phyloP scores from a whole-genome alignment of 2,113 vertebrate genomes.

The Gambusia holbrooki region DNA sequence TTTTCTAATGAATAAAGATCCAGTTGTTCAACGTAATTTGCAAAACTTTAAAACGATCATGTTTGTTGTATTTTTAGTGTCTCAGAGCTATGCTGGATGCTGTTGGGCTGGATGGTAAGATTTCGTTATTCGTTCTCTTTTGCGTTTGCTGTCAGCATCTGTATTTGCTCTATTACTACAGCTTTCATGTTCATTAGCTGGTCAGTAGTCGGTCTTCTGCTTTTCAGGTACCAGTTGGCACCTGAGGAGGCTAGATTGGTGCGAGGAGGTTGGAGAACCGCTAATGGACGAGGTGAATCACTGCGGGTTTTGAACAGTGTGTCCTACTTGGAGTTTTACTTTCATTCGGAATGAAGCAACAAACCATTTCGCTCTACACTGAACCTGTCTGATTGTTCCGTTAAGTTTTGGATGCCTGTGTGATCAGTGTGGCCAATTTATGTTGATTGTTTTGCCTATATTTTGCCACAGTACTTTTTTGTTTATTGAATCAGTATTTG shows the following conservation, averaged over 20 bases:
- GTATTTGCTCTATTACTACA: background rate
- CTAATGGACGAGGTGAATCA: conserved; percentile 83
- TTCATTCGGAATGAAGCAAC: too few species aligned
- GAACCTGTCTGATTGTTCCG: too few species aligned
- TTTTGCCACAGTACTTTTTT: too few species aligned
- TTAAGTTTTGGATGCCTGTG: too few species aligned
- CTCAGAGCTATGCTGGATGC: conserved; percentile 86
- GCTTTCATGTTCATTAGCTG: background rate
- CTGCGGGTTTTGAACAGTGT: conserved; percentile 3
- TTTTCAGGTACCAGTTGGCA: conserved; percentile 85
- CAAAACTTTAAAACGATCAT: too few species aligned
- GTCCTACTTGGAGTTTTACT: too few species aligned
- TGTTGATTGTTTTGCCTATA: too few species aligned
- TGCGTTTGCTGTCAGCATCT: background rate
- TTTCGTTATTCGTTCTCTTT: background rate
- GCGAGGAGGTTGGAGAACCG: conserved; percentile 88
- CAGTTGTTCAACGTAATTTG: too few species aligned
- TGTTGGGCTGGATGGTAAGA: conserved; percentile 87
- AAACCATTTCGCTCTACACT: too few species aligned
- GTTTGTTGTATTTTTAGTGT: conserved; percentile 81
- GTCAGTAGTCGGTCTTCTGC: conserved; percentile 5
- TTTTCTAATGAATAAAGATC: background rate
- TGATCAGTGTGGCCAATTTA: too few species aligned
- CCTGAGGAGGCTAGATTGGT: conserved; percentile 89
- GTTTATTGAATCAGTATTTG: too few species aligned